phyloP scores from a whole-genome alignment of 2,797 vertebrate genomes.

The Anisognathus igniventris region DNA sequence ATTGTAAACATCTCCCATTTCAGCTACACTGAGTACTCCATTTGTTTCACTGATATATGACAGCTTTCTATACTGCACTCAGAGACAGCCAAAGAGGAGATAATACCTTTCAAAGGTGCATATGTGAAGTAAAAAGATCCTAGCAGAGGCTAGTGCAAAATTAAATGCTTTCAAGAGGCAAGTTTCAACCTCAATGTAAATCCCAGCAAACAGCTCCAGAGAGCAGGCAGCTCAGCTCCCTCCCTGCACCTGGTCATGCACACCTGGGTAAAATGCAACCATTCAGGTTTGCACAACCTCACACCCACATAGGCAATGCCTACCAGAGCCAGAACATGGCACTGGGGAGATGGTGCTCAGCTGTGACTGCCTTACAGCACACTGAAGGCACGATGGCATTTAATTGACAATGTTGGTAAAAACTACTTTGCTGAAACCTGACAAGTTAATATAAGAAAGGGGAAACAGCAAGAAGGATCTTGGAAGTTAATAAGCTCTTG shows the following conservation, averaged over 20 bases:
- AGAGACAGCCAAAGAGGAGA: background rate
- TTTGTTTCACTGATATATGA: background rate
- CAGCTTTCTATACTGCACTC: background rate
- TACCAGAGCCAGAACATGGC: background rate
- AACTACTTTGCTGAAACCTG: background rate
- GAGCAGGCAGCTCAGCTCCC: background rate
- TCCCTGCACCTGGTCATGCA: background rate
- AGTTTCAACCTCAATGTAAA: background rate
- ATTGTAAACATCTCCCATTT: background rate
- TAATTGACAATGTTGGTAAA: background rate
- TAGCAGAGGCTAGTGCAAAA: background rate
- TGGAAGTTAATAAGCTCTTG: background rate
- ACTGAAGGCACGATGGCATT: background rate
- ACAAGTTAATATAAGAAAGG: background rate
- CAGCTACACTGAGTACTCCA: conserved; percentile 24
- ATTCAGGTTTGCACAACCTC: conserved; percentile 57
- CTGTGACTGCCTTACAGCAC: background rate
- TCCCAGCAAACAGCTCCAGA: background rate
- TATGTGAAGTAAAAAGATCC: background rate
- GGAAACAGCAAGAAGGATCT: background rate
- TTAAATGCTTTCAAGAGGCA: background rate
- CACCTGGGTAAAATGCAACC: conserved; percentile 51
- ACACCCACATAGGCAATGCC: conserved; percentile 54
- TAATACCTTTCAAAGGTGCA: background rate
- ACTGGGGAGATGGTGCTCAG: fast-evolving